These are phyloP conservation scores for Conopomorpha cramerella DNA, from an alignment of 1,140 invertebrate species.

Conservation along the genomic window DNA sequence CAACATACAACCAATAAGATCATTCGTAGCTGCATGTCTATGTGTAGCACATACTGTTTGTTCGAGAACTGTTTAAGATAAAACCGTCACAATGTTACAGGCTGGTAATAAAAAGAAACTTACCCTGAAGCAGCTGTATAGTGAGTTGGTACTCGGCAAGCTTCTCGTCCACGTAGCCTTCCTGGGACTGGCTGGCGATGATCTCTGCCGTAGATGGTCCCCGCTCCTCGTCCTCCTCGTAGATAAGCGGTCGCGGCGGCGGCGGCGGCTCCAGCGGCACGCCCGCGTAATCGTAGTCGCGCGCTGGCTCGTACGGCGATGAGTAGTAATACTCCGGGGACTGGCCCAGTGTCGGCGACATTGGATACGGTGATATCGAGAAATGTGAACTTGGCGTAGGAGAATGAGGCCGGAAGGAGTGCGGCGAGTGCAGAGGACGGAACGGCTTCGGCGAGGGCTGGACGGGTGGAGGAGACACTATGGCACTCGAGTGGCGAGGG, in stretches of 20 bases:
- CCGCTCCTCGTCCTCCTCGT: slow-evolving; percentile 68
- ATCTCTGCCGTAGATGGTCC: slow-evolving; percentile 87
- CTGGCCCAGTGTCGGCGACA: slow-evolving; percentile 61
- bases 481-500: slow-evolving; percentile 51
- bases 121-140: slow-evolving; percentile 87
- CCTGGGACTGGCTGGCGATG: slow-evolving; percentile 89
- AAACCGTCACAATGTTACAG: no score
- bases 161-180: slow-evolving; percentile 88
- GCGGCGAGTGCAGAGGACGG: slow-evolving; percentile 61
- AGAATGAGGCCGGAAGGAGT: slow-evolving; percentile 37
- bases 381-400: slow-evolving; percentile 50
- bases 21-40: no score
- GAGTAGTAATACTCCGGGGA: slow-evolving; percentile 69
- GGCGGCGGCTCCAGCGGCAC: slow-evolving; percentile 71
- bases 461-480: slow-evolving; percentile 50
- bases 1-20: no score
- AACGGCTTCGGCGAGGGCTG: slow-evolving; percentile 48
- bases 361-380: slow-evolving; percentile 52
- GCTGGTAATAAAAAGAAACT: no score
- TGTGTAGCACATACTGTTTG: no score
- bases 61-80: no score
- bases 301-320: slow-evolving; percentile 62
- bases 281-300: slow-evolving; percentile 67
- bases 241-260: slow-evolving; percentile 62
- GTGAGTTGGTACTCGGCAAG: slow-evolving; percentile 91